These are phyloP conservation scores for Brachionichthys hirsutus DNA, from an alignment of 2,113 vertebrate genomes.

Conservation along the genomic window DNA sequence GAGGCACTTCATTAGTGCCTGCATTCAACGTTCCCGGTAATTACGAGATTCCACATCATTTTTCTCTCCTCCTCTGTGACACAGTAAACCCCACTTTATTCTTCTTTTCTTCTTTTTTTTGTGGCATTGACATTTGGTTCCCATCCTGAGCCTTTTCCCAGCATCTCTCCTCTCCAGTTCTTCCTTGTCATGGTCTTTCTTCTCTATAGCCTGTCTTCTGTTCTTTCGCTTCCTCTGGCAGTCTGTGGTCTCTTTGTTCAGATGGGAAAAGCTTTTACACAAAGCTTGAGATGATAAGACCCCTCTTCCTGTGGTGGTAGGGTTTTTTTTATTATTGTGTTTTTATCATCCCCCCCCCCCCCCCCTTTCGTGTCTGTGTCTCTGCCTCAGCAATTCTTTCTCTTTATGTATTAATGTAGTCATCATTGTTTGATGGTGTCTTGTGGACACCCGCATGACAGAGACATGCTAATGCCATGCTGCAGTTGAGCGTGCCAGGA, in stretches of 20 bases:
- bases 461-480: constrained; percentile 11
- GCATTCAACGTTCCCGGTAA: constrained; percentile 51
- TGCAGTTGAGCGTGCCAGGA: constrained; percentile 5
- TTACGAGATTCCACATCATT: constrained; percentile 35
- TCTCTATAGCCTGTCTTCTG: constrained; percentile 18
- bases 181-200: constrained; percentile 23
- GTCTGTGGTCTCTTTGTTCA: constrained; percentile 26
- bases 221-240: constrained; percentile 21
- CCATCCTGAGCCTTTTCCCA: constrained; percentile 17
- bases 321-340: not conserved
- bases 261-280: constrained; percentile 21
- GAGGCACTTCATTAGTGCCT: constrained; percentile 26
- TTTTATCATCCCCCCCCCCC: constrained; percentile 17
- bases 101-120: constrained; percentile 28
- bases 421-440: constrained; percentile 17
- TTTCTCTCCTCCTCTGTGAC: constrained; percentile 17
- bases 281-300: constrained; percentile 25
- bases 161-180: constrained; percentile 25
- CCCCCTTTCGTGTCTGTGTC: not conserved
- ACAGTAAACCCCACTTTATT: constrained; percentile 19
- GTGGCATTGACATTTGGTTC: constrained; percentile 19
- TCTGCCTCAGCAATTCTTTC: constrained; percentile 2
- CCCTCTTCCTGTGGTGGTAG: constrained; percentile 18
- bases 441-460: constrained; percentile 18
- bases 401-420: constrained; percentile 14